Base-by-base conservation (phyloP, 1,140 invertebrate genomes). In the Formica exsecta region DNA sequence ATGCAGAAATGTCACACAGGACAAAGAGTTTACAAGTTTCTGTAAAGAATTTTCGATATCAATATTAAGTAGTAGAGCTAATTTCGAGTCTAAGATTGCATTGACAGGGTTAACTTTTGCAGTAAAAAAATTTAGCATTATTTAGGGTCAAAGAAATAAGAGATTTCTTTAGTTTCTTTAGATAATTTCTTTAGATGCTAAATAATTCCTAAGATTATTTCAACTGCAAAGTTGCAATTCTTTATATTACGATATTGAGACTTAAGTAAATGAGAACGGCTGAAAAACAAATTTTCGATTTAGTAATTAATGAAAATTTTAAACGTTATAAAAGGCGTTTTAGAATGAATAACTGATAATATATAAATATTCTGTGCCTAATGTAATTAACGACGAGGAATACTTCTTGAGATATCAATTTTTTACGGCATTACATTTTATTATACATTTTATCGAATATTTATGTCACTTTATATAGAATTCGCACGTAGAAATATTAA, bases 341-440 rank as follows among this genome's bases (percentile, higher is more conserved):
- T 83, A 83, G 25, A 74, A 44, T 73, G 11, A 61, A 73, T 74
- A 83, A 70, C 65, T 36, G 48, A 70, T 62, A 83, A 70, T 62
- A 83, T 83, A 83, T 68, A 74, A 74, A 73, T 83, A 83, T 83
- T 25, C 32, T 74, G 79, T 83, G 79, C 79, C 79, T 83, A 83
- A 83, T 6, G 3, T 80, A 48, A 73, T 6, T 73, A 57, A 83
- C 13, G 38, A 36, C 9, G 5, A 73, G 32, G 48, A 71, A 8
- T 61, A 44, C 44, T 71, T 81, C 25, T 73, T 25, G 79, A 64
- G 22, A 48, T 73, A 44, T 48, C 68, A n/a, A 74, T 83, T 83
- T 83, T 9, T 41, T 32, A 48, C 25, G 19, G 2, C 25, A 61
- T 83, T 73, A 41, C 41, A 41, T 41, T 48, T 73, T 29, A 29